Evolutionary conservation across 2,888 invertebrate genomes (phyloP), one percentile per base, ranked within the genome.

Genomic region (Drosophila borborema): DNA sequence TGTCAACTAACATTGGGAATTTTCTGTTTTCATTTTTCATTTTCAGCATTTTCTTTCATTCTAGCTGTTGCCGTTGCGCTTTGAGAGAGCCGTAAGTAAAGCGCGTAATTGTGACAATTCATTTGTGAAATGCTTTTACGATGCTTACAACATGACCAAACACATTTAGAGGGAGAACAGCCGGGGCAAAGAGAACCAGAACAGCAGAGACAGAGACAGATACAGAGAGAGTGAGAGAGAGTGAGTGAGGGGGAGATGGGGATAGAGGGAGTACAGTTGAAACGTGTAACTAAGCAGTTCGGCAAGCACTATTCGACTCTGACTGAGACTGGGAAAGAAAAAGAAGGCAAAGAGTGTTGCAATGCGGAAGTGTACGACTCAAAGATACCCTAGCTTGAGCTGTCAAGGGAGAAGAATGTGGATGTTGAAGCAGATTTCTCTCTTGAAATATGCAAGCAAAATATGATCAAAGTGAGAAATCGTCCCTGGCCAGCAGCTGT

Each of bases 1-100:
- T 67, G 82, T 72, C 77, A 77, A 74, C 69, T 80, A 6, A 71
- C 81, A 73, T 72, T 45, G 18, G 20, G 70, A 70, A 63, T 76
- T 76, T 83, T 77, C 45, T 54, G 64, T 58, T 40, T 40, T 49
- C 28, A 23, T 18, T 72, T 64, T 64, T 46, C 55, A 54, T 54
- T 76, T 62, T 53, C 18, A 6, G 14, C 64, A 38, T 55, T 51
- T 62, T 55, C 48, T 1, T 23, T 9, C 23, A n/a, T 51, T 54
- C 34, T 36, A 38, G 43, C 18, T 55, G 60, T 16, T 48, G 43
- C 48, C 48, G 58, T 23, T 62, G 63, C 43, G 45, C 60, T 54
- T 8, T 5, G 36, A 59, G 49, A 64, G 43, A 31, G 67, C 48
- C 62, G 64, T 38, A 71, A 69, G 48, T 65, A 74, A 74, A 79